Base-by-base conservation (phyloP, 2,888 invertebrate species). In the Oligia strigilis region DNA sequence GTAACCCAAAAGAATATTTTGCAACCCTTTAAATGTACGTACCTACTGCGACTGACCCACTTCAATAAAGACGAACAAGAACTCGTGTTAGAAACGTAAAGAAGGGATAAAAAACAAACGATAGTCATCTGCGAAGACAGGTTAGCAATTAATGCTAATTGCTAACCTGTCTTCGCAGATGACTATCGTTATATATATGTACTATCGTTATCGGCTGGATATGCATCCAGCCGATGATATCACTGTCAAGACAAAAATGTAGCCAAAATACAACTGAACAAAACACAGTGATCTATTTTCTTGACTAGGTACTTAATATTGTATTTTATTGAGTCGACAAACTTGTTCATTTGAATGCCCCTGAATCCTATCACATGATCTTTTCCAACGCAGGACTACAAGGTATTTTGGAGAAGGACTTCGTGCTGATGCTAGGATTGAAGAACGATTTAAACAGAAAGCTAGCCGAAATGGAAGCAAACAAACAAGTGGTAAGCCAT, bases 371-470 rank as follows among this genome's bases (percentile, higher is more conserved):
- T 0, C 23, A 0, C 4, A 36, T 9, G 0, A 23, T 67, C n/a
- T 64, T 60, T 74, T 62, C 13, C 4, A 46, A 65, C 72, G 23
- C 89, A 97, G 97, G 96, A 67, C 92, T 97, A 5, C 92, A 94
- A 84, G 95, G 95, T 0, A 95, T 97, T 55, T 83, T 97, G 43
- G 94, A 97, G 78, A 97, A 96, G 82, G 96, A 97, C 77, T 97
- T 97, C 75, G 94, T 97, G 0, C 86, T 94, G 8, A 97, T 97
- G 94, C 94, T 95, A 82, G 95, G 96, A 0, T 86, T 96, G 23
- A 96, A 96, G 81, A 97, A 97, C 75, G 97, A 97, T 80, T 93
- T 97, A 66, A 97, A 97, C 86, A 95, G 92, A 76, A 97, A 97
- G 91, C 92, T 97, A 14, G 97, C 97, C 6, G 95, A 95, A 36